Evolutionary conservation across 2,888 invertebrate genomes (phyloP), one percentile per base, ranked within the genome.

Genomic region (Margaritifera margaritifera): DNA sequence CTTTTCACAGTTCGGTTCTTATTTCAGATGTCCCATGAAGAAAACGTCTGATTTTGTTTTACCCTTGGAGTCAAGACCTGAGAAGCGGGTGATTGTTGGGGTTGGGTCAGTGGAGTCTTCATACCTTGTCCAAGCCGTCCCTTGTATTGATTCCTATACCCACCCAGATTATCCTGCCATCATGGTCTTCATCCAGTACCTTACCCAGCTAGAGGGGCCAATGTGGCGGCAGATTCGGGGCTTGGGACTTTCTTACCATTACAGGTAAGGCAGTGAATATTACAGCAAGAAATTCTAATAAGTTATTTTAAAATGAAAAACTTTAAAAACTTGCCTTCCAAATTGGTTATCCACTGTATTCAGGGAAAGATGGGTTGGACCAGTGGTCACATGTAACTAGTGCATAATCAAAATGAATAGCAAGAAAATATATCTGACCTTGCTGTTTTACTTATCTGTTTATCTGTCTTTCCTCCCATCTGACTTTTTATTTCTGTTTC

Each of bases 171-270:
- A 94, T 54, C 94, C 96, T 18, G 93, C 95, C 63, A 90, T 96
- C 50, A 90, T 93, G 80, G 93, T 96, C 51, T 94, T 94, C 77
- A 91, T 96, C 77, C 95, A 96, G 90, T 97, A 96, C 91, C 93
- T 97, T 81, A 94, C 93, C 11, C 96, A 96, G 90, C 91, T 94
- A 0, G 96, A 96, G 94, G 96, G 96, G 64, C 96, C 96, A 42
- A 93, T 96, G 93, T 96, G 95, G 95, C 93, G 93, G 64, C 93
- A 94, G 88, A 94, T 97, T 77, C 92, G 97, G 80, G 97, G 97
- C 55, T 93, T 94, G 84, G 97, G 97, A 0, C 92, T 95, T 65
- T 93, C 96, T 0, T 97, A 97, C 90, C 92, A 93, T 65, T 96
- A 94, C 90, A 87, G 83, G 89, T 89, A 81, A 68, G 77, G 62